Conservation (phyloP, 2,888 invertebrate genomes). For the Cerastis rubricosa region DNA sequence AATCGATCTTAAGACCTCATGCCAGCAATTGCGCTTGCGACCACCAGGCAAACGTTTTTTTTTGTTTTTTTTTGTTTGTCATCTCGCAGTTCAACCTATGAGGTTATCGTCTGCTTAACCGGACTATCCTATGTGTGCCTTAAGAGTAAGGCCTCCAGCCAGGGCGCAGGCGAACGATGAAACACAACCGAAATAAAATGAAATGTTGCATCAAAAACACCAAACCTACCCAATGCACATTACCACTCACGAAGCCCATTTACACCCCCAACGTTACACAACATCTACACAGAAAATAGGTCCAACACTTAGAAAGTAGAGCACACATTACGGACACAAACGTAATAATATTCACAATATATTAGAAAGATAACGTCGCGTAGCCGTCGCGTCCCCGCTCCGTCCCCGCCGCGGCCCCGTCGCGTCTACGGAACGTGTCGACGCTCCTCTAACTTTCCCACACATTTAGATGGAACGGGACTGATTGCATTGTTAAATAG, state of each 20-base stretch:
- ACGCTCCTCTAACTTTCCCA: slow-evolving; percentile 64
- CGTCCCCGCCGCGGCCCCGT: slow-evolving; percentile 29
- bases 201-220: neutral
- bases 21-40: too few relatives aligned
- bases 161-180: too few relatives aligned
- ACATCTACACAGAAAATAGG: slow-evolving; percentile 56
- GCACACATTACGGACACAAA: slow-evolving; percentile 56
- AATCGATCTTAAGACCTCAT: neutral
- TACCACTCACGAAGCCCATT: neutral
- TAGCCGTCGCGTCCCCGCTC: slow-evolving; percentile 40
- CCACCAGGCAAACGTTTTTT: too few relatives aligned
- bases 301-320: slow-evolving; percentile 66
- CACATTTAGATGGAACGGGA: slow-evolving; percentile 68
- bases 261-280: neutral
- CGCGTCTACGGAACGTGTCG: slow-evolving; percentile 39
- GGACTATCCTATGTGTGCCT: too few relatives aligned
- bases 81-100: too few relatives aligned
- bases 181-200: neutral
- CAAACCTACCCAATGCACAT: neutral
- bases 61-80: too few relatives aligned
- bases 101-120: too few relatives aligned
- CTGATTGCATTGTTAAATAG: slow-evolving; percentile 63
- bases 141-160: too few relatives aligned
- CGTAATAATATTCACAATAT: slow-evolving; percentile 75
- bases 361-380: slow-evolving; percentile 73